Evolutionary conservation across 2,797 vertebrate genomes (phyloP).

Genomic region (Pantherophis vulpinus): DNA sequence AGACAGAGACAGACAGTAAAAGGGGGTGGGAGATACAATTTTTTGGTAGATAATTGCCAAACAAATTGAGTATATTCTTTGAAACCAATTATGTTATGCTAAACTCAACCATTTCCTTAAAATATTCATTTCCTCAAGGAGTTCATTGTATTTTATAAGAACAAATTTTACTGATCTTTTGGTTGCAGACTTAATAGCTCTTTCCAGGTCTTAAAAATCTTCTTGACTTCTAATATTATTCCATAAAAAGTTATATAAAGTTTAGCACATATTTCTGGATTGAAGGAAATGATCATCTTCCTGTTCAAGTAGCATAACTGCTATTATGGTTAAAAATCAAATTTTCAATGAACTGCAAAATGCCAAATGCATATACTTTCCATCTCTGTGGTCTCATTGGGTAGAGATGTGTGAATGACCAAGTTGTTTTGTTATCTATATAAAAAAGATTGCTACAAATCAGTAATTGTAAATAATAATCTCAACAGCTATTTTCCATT

Average conservation of each 20-base stretch:
- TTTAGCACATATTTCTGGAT: background rate
- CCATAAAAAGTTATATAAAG: background rate
- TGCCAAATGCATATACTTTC: background rate
- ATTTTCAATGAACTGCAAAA: background rate
- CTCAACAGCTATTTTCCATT: background rate
- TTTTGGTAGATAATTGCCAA: background rate
- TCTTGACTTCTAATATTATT: background rate
- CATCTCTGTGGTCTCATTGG: background rate
- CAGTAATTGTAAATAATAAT: background rate
- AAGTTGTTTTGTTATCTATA: background rate
- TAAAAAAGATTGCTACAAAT: background rate
- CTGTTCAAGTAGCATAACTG: background rate
- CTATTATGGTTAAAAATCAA: background rate
- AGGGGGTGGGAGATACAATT: background rate
- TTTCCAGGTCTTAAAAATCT: background rate
- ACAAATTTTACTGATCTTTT: background rate
- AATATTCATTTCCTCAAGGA: background rate
- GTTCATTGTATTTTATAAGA: background rate
- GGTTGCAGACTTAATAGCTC: background rate
- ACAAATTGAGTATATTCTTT: background rate
- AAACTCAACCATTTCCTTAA: background rate
- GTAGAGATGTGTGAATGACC: background rate
- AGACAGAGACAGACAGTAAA: background rate
- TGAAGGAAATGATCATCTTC: background rate
- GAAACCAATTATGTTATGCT: background rate